These are phyloP conservation scores for Brachionus rubens DNA, from an alignment of 1,140 invertebrate genomes.

Conservation along the genomic window DNA sequence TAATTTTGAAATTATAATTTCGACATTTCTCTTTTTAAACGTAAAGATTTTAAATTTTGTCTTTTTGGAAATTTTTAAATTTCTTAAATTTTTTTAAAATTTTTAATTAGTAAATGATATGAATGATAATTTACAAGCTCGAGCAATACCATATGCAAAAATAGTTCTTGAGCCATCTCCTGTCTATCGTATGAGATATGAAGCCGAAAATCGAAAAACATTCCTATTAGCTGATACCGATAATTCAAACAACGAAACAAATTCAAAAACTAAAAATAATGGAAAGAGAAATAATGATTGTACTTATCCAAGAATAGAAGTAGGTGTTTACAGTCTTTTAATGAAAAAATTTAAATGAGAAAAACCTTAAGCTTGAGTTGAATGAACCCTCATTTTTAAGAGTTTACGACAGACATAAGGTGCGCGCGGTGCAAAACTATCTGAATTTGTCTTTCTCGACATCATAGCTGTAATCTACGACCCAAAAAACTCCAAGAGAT, in stretches of 20 bases:
- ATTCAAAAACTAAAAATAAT: background rate
- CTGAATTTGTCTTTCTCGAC: no score
- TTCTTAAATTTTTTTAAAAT: background rate
- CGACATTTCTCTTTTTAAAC: background rate
- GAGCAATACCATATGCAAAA: conserved; percentile 2
- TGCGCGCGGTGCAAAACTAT: no score
- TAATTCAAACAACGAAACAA: background rate
- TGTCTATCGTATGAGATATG: conserved; percentile 22
- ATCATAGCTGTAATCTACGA: no score
- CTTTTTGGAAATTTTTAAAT: background rate
- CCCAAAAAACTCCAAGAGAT: no score
- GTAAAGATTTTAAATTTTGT: background rate
- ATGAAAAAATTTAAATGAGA: no score
- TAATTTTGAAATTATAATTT: background rate
- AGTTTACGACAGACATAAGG: no score
- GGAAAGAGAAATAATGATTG: background rate
- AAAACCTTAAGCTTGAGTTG: no score
- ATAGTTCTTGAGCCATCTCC: background rate
- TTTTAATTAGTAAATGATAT: background rate
- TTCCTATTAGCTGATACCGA: background rate
- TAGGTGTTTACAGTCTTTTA: no score
- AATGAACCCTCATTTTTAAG: no score
- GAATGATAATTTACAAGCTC: background rate
- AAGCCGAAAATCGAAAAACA: conserved; percentile 27
- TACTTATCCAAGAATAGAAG: background rate